Evolutionary conservation across 1,140 invertebrate species (phyloP), one percentile per base, ranked within the genome.

Genomic region (Zelostemma sp.): DNA sequence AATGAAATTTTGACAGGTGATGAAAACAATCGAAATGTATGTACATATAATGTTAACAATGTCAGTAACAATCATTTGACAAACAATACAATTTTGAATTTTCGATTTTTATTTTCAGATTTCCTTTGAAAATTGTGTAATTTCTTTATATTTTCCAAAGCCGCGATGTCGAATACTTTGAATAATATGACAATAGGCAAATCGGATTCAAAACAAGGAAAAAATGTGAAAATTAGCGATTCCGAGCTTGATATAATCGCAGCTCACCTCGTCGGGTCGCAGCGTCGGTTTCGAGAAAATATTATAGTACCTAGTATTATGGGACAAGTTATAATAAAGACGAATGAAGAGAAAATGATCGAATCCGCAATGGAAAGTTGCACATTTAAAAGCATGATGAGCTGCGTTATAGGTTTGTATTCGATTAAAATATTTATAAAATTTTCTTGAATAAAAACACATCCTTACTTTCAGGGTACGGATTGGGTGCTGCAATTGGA

Each of bases 341-440:
- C 92, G 0, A 91, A 93, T 72, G 93, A 96, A 81, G 94, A 97
- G 79, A 94, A 95, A 85, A 88, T 91, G 74, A 90, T 98, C n/a
- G 93, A 96, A 82, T 85, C 88, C 0, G 87, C 90, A 1, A 92
- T 97, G 77, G 96, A 99, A 86, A 97, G 95, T 79, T 99, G 97
- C 83, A 85, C 88, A 5, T 97, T 98, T 79, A 98, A 98, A 87
- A 91, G 95, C 19, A 73, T 91, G 0, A 92, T 96, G 81, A 97
- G 95, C 81, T 96, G 95, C 86, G 92, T 96, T 54, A 87, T 95
- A 83, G 95, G 95, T 95, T 88, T 88, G 77, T 58, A 33, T 9
- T 38, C 18, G 18, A 31, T 38, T 31, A 47, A 56, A 16, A 53
- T 18, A 0, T 43, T 9, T n/a, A n/a, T n/a, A n/a, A n/a, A 19